Evolutionary conservation across 1,140 invertebrate species (phyloP).

Genomic region (Phortica variegata): DNA sequence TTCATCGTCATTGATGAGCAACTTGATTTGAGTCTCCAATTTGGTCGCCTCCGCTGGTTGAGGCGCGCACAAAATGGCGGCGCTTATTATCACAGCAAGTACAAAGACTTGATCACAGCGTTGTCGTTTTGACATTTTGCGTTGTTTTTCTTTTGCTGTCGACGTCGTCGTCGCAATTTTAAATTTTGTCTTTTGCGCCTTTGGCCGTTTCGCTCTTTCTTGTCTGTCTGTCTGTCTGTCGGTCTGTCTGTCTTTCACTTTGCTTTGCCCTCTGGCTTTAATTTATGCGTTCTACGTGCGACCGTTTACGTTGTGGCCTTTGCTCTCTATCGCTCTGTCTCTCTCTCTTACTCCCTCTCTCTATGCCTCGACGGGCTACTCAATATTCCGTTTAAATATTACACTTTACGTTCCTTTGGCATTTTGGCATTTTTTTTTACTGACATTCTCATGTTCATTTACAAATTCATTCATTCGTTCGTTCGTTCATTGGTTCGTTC

Average conservation of each 20-base stretch:
- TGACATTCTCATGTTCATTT: no score
- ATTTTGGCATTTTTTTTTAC: no score
- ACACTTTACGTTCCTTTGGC: slow-evolving; percentile 20
- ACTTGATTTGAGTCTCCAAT: slow-evolving; percentile 9
- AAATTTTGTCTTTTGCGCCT: neutral
- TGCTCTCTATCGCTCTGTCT: no score
- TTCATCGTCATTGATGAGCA: slow-evolving; percentile 14
- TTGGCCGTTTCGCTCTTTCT: no score
- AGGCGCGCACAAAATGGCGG: slow-evolving; percentile 8
- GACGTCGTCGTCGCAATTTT: slow-evolving; percentile 3
- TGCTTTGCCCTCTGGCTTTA: slow-evolving; percentile 21
- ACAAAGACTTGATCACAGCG: slow-evolving; percentile 27
- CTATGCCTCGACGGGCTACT: no score
- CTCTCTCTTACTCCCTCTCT: no score
- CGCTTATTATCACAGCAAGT: slow-evolving; percentile 9
- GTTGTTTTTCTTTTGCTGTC: neutral
- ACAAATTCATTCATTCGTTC: slow-evolving; percentile 31
- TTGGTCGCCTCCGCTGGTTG: slow-evolving; percentile 7
- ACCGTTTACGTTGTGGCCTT: slow-evolving; percentile 38
- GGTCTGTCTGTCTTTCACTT: no score
- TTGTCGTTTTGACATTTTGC: slow-evolving; percentile 10
- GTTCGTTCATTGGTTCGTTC: slow-evolving; percentile 7
- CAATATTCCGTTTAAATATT: slow-evolving; percentile 44
- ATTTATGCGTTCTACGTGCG: slow-evolving; percentile 48
- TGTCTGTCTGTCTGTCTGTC: no score